Base-by-base conservation (phyloP, 2,888 invertebrate species). In the Tiliacea aurago region DNA sequence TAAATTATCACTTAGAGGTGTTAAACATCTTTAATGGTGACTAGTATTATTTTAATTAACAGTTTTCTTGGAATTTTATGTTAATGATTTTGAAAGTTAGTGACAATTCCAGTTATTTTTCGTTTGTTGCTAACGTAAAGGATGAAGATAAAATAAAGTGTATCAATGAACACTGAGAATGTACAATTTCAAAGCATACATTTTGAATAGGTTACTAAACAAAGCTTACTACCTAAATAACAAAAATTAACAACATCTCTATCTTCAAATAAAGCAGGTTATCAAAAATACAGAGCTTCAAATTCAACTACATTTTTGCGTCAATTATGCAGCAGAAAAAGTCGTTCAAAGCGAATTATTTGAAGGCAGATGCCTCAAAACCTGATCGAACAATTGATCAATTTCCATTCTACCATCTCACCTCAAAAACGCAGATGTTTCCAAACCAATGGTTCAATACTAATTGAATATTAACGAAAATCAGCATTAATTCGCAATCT, bases 401-500 rank as follows among this genome's bases (percentile, higher is more conserved):
- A 76, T 73, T 71, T 49, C 58, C 41, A 70, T 61, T 51, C 61
- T 5, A 18, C 13, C 11, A n/a, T 62, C 47, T 76, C 68, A 86
- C 82, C 80, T 84, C 71, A 72, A 71, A 75, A 66, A 69, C 65
- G 74, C 85, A 86, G 83, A 73, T 86, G 85, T 67, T 84, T 59
- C 77, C 73, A 71, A 77, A 66, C 71, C 79, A 53, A 80, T 83
- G 77, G 68, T 45, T 66, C 76, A 66, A 73, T 77, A 63, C 78
- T 80, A 84, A 86, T 85, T 84, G 83, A 85, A 85, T 83, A 81
- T 74, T 61, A 69, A 79, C 70, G 78, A 75, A 85, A 86, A 86
- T 81, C 85, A 74, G 83, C 84, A 86, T 86, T 78, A 86, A 86
- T 86, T 86, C 76, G 83, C 78, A 71, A 84, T 85, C 73, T 78